Evolutionary conservation across 53 echinoderm and acorn worm species (phyloP), one percentile per base, ranked within the genome.

Genomic region (Henricia sp.): DNA sequence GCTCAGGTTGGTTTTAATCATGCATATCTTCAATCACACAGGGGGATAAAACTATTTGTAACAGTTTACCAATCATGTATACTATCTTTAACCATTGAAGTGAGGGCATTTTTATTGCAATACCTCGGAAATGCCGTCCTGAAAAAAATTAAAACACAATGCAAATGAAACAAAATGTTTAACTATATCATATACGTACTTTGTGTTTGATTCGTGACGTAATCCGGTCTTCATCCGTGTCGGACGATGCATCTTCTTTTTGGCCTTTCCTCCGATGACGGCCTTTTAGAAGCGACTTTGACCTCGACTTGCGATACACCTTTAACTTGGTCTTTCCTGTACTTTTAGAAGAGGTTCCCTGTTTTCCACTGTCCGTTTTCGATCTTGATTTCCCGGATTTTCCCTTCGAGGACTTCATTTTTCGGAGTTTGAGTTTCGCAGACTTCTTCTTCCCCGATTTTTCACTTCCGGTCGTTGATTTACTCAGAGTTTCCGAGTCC

Each of bases 261-360:
- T 52, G 80, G 64, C 80, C 51, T 38, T 36, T 69, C 30, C 69
- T 28, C 28, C 28, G 37, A 6, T 43, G 70, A 28, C 42, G 70
- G 16, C 52, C 83, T 44, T 70, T 83, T 3, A 37, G 35, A 21
- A 39, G 68, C 19, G 69, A 52, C 53, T 70, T 83, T 24, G 68
- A 37, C 70, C 70, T 44, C 5, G 80, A 80, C 50, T 80, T 80
- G 32, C 80, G 80, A 57, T 80, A 80, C 32, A 80, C 80, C 80
- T 80, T 86, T 78, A 90, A 30, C 40, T 90, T 86, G 67, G 87
- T 68, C 50, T 91, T 87, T 26, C 43, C 71, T n/a, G n/a, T n/a
- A n/a, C n/a, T n/a, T n/a, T n/a, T n/a, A 14, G 71, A 56, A 28
- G 54, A 4, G 30, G 40, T 11, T 16, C 27, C 13, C 13, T 59